Percentiles rank a stretch among this genome's conserved stretches.
Conservation (phyloP, 2,113 vertebrate species). For the Oncorhynchus clarkii region DNA sequence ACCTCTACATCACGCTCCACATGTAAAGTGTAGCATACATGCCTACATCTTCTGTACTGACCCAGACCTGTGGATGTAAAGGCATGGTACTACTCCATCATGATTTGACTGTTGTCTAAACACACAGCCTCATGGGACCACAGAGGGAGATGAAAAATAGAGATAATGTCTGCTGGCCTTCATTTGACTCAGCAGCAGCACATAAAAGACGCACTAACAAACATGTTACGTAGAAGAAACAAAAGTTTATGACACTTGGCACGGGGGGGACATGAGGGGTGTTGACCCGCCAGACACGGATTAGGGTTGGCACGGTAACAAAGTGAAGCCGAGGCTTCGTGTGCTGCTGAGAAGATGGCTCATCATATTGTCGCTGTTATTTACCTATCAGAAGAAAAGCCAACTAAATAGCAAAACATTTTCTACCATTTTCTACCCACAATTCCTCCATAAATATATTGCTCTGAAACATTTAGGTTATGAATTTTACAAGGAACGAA, state of each 20-base stretch:
- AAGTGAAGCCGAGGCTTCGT: background rate
- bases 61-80: background rate
- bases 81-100: background rate
- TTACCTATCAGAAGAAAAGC: background rate
- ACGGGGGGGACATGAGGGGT: background rate
- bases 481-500: background rate
- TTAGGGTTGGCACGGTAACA: conserved; percentile 3
- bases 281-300: background rate
- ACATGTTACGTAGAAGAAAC: background rate
- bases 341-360: conserved; percentile 11
- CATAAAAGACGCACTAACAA: background rate
- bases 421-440: conserved; percentile 27
- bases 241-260: background rate
- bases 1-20: background rate
- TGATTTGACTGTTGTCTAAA: background rate
- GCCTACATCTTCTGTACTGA: background rate
- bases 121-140: background rate
- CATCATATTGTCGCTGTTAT: background rate
- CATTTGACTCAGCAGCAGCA: background rate
- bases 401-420: too few relatives aligned
- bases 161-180: background rate
- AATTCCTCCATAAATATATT: conserved; percentile 10
- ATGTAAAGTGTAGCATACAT: background rate
- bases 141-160: background rate
- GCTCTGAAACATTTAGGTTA: conserved; percentile 25